These are phyloP conservation scores for Thunnus thynnus DNA, from an alignment of 2,113 vertebrate species.

Conservation along the genomic window DNA sequence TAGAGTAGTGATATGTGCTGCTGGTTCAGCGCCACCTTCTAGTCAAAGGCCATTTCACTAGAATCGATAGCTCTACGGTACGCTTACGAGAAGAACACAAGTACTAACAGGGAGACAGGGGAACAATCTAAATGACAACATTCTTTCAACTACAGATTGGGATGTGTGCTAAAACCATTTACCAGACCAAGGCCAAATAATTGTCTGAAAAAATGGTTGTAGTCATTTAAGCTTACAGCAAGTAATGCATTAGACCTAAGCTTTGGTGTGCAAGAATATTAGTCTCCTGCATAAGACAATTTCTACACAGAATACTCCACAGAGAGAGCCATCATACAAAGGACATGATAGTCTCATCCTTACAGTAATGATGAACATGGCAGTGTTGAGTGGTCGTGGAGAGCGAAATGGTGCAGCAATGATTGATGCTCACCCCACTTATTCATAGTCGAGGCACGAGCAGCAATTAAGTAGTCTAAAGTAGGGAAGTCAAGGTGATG, in stretches of 20 bases:
- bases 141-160: not conserved
- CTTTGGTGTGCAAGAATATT: not conserved
- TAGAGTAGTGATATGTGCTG: conserved; percentile 44
- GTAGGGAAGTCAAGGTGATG: conserved; percentile 60
- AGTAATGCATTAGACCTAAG: not conserved
- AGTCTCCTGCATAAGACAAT: not conserved
- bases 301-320: not conserved
- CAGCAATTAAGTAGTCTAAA: conserved; percentile 56
- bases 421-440: conserved; percentile 9
- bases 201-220: not conserved
- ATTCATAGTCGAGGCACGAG: conserved; percentile 49
- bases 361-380: not conserved
- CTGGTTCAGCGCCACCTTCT: conserved; percentile 57
- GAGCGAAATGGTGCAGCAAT: conserved; percentile 5
- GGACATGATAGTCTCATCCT: not conserved
- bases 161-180: not conserved
- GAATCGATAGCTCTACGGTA: conserved; percentile 49
- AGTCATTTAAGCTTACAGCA: not conserved
- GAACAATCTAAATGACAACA: conserved; percentile 16
- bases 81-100: conserved; percentile 15
- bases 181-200: not conserved
- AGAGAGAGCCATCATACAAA: not conserved
- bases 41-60: conserved; percentile 61
- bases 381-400: conserved; percentile 1
- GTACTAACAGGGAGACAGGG: conserved; percentile 17